phyloP scores from a whole-genome alignment of 2,797 vertebrate genomes.

The Pseudocheirus occidentalis region DNA sequence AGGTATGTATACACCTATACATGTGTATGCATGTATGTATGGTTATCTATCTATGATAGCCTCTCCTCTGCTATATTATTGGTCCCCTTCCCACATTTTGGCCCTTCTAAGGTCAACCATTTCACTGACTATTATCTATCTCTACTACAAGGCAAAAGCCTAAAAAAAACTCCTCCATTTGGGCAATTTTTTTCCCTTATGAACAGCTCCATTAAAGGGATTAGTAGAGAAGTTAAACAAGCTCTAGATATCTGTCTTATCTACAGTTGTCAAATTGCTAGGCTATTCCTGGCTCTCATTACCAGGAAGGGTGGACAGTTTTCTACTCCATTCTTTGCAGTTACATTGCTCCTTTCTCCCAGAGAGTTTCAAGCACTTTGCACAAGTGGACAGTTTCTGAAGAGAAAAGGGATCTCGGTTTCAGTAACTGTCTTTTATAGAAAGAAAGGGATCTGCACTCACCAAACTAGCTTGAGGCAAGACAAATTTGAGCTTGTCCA shows the following conservation, averaged over 20 bases:
- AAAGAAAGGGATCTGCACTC: neutral
- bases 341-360: neutral
- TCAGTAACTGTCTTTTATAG: neutral
- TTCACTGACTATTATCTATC: neutral
- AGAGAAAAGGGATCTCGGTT: neutral
- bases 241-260: neutral
- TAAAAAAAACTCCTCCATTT: neutral
- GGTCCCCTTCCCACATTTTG: neutral
- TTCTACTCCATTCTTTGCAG: neutral
- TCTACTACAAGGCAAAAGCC: neutral
- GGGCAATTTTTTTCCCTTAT: neutral
- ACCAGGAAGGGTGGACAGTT: neutral
- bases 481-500: neutral
- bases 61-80: neutral
- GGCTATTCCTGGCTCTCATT: neutral
- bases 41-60: neutral
- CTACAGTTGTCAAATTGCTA: neutral
- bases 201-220: neutral
- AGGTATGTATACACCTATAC: fast-evolving
- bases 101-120: neutral
- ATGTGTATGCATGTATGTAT: neutral
- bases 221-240: neutral
- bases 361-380: neutral
- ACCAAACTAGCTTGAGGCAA: neutral
- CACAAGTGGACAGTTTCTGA: neutral